Evolutionary conservation across 2,113 vertebrate species (phyloP).

Genomic region (Motacilla tschutschensis): DNA sequence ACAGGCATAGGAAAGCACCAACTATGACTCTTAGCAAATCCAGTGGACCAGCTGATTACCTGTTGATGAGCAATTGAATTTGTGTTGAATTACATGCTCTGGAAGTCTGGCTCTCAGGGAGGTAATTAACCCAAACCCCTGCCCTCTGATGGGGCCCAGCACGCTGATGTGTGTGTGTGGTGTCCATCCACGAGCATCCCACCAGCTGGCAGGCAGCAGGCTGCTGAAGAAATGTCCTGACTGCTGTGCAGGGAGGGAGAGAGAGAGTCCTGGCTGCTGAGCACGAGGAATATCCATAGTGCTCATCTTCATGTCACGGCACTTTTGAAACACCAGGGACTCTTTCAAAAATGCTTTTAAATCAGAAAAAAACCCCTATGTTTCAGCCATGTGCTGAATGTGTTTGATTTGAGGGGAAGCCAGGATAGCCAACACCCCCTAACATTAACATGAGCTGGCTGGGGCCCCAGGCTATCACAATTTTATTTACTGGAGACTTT

Average conservation of each 20-base stretch:
- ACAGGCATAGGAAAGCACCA: neutral
- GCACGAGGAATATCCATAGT: rapidly evolving
- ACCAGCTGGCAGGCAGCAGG: neutral
- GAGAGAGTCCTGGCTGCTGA: neutral
- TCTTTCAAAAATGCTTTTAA: neutral
- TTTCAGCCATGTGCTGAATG: neutral
- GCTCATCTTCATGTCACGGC: rapidly evolving
- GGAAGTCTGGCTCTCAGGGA: neutral
- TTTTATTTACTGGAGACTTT: neutral
- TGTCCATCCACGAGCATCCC: neutral
- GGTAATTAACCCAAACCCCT: neutral
- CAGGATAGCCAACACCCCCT: neutral
- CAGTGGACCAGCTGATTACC: neutral
- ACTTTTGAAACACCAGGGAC: neutral
- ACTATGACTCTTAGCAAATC: neutral
- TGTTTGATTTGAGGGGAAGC: neutral
- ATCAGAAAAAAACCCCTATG: neutral
- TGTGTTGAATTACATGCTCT: neutral
- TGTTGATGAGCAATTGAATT: conserved; percentile 30
- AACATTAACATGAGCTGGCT: neutral
- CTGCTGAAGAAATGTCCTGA: neutral
- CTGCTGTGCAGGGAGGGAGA: neutral
- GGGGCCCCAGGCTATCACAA: neutral
- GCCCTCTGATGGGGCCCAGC: neutral
- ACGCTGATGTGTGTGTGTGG: rapidly evolving